phyloP scores from a whole-genome alignment of 2,888 invertebrate species.

The Pristionchus japonicus region DNA sequence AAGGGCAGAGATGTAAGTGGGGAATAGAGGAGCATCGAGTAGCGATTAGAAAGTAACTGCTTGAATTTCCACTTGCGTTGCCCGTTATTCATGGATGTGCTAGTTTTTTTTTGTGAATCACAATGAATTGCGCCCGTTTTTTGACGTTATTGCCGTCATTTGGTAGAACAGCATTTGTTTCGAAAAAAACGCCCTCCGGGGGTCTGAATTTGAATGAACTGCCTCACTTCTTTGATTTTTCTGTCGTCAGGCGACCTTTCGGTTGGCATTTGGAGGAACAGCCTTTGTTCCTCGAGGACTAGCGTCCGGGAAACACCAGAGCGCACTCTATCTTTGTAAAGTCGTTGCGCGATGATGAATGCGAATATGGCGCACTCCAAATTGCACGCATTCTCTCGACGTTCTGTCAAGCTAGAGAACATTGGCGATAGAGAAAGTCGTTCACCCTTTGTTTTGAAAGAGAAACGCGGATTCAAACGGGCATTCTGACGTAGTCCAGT shows the following conservation, averaged over 20 bases:
- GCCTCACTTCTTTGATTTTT: neutral
- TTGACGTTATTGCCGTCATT: no score
- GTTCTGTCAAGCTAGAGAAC: no score
- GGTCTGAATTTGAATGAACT: neutral
- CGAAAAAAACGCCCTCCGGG: no score
- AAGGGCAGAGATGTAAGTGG: slow-evolving; percentile 1
- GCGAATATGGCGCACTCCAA: no score
- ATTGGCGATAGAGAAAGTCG: no score
- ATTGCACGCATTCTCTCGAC: no score
- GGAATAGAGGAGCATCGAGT: neutral
- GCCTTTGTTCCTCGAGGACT: neutral
- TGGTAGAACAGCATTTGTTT: no score
- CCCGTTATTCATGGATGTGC: neutral
- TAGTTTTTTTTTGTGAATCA: neutral
- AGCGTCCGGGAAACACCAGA: neutral
- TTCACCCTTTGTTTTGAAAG: no score
- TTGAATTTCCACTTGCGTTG: neutral
- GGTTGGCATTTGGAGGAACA: neutral
- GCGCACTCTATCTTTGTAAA: neutral
- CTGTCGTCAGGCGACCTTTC: neutral
- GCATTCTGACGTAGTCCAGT: neutral
- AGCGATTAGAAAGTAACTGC: neutral
- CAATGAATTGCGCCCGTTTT: neutral
- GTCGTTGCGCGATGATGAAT: neutral
- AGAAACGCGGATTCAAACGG: no score